A percentile compares a stretch with the other conserved stretches of the same genome.
phyloP scores from a whole-genome alignment of 2,888 invertebrate species.

The Synergus gifuensis region DNA sequence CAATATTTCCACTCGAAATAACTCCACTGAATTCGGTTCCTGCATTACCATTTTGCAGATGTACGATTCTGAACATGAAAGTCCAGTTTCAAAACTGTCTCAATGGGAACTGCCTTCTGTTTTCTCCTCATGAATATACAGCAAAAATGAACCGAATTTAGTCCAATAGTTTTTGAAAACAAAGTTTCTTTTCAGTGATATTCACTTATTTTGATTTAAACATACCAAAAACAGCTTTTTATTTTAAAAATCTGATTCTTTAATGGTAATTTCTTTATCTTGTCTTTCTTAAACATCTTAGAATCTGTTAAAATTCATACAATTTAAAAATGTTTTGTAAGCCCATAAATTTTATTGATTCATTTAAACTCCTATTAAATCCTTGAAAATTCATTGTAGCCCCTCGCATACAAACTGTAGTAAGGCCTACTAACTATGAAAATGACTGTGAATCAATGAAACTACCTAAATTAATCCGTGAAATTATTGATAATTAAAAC shows the following conservation, averaged over 20 bases:
- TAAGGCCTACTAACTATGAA: too few species aligned
- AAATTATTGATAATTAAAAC: not conserved
- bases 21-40: not conserved
- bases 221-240: too few species aligned
- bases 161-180: not conserved
- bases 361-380: too few species aligned
- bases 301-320: too few species aligned
- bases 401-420: too few species aligned
- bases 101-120: not conserved
- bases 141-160: not conserved
- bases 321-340: too few species aligned
- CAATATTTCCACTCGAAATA: not conserved
- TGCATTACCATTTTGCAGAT: not conserved
- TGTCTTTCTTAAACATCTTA: too few species aligned
- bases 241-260: too few species aligned
- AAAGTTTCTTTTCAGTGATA: not conserved
- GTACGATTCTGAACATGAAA: not conserved
- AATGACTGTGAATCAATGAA: not conserved
- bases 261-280: too few species aligned
- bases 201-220: too few species aligned
- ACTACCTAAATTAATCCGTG: not conserved
- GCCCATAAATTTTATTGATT: too few species aligned
- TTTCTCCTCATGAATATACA: not conserved
- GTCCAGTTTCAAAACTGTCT: not conserved
- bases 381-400: too few species aligned